A percentile compares a stretch with the other conserved stretches of the same genome.
phyloP scores from a whole-genome alignment of 2,888 invertebrate species.

The Nineta flava region DNA sequence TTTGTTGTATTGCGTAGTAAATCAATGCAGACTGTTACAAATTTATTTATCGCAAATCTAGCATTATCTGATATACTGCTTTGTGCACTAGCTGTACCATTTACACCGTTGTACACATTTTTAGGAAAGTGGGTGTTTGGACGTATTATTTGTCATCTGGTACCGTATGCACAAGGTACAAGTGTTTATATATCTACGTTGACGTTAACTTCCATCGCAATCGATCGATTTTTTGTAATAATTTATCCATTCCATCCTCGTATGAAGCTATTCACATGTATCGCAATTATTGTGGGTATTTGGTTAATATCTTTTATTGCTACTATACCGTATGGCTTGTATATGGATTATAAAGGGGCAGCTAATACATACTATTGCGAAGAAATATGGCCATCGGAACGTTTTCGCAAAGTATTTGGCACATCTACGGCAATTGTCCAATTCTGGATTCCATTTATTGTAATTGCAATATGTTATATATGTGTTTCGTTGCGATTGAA shows the following conservation, averaged over 20 bases:
- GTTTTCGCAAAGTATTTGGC: conserved; percentile 65
- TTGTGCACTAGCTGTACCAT: conserved; percentile 86
- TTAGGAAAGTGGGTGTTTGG: conserved; percentile 90
- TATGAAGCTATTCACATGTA: conserved; percentile 77
- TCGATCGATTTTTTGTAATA: conserved; percentile 94
- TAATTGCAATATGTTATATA: conserved; percentile 88
- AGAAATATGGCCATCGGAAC: conserved; percentile 81
- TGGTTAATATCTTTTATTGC: conserved; percentile 81
- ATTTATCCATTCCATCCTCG: conserved; percentile 88
- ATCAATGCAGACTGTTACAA: conserved; percentile 96
- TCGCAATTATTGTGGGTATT: conserved; percentile 71
- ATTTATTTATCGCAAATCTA: conserved; percentile 91
- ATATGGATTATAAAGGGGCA: conserved; percentile 44
- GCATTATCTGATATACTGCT: conserved; percentile 90
- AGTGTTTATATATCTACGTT: conserved; percentile 96
- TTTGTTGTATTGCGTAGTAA: conserved; percentile 85
- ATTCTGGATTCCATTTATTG: conserved; percentile 84
- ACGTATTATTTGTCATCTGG: conserved; percentile 73
- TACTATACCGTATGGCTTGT: conserved; percentile 82
- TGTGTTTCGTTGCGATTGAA: conserved; percentile 80
- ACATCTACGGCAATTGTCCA: conserved; percentile 78
- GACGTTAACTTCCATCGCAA: conserved; percentile 91
- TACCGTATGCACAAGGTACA: conserved; percentile 86
- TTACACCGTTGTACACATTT: conserved; percentile 91
- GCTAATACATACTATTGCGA: conserved; percentile 46